Conservation (phyloP, 2,888 invertebrate species). For the Malachius bipustulatus region DNA sequence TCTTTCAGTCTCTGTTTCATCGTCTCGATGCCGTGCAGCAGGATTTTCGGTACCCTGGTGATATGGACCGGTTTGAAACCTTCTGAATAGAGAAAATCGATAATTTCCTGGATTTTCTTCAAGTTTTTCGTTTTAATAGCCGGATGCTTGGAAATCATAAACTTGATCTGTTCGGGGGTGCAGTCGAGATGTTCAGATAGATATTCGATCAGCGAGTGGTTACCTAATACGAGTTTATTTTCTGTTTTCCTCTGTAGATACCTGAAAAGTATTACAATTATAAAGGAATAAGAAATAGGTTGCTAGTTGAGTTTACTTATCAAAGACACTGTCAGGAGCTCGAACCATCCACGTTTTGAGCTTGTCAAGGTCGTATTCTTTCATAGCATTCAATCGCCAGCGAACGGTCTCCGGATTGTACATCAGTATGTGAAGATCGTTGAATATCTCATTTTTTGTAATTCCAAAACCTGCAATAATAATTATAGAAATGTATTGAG, state of each 20-base stretch:
- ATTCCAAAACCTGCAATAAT: conserved; percentile 31
- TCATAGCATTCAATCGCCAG: conserved; percentile 29
- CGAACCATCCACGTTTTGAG: conserved; percentile 42
- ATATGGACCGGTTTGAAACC: conserved; percentile 35
- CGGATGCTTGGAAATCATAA: conserved; percentile 32
- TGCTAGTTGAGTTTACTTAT: conserved; percentile 27
- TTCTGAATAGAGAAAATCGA: conserved; percentile 35
- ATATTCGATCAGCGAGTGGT: conserved; percentile 33
- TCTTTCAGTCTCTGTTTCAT: conserved; percentile 31
- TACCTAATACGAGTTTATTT: conserved; percentile 33
- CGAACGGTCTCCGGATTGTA: conserved; percentile 30
- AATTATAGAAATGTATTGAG: no score
- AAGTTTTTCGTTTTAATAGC: conserved; percentile 34
- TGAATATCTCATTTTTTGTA: conserved; percentile 29
- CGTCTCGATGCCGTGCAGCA: conserved; percentile 36
- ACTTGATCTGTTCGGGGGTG: conserved; percentile 26
- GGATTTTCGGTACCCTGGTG: conserved; percentile 34
- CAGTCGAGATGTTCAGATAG: conserved; percentile 34
- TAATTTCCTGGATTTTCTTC: conserved; percentile 35
- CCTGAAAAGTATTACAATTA: conserved; percentile 25
- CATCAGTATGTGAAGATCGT: conserved; percentile 37
- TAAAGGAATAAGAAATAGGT: background rate
- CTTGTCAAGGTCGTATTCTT: conserved; percentile 28
- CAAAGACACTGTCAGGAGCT: conserved; percentile 28
- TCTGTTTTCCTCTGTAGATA: conserved; percentile 31